These are phyloP conservation scores for Chlorodrepanis virens DNA, from an alignment of 2,113 vertebrate species.

Conservation along the genomic window DNA sequence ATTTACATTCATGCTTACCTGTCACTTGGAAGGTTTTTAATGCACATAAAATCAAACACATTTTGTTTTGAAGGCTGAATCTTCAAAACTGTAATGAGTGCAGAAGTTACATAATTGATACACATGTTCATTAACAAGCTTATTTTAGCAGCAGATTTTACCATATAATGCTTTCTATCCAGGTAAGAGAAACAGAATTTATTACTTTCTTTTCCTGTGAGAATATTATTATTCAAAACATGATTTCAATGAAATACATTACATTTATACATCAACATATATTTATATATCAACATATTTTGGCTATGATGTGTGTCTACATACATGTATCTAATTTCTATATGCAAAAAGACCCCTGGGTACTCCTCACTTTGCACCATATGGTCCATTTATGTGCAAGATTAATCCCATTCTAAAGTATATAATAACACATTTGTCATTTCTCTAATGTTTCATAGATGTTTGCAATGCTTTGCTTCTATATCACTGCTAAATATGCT, in stretches of 20 bases:
- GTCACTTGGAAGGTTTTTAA: neutral
- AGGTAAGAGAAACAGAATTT: neutral
- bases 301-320: neutral
- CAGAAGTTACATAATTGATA: constrained; percentile 1
- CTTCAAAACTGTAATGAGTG: neutral
- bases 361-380: neutral
- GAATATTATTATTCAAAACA: neutral
- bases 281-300: neutral
- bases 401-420: neutral
- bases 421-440: neutral
- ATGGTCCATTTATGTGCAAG: neutral
- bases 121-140: neutral
- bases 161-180: neutral
- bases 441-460: neutral
- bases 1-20: neutral
- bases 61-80: constrained; percentile 5
- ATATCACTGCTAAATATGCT: neutral
- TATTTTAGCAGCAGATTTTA: neutral
- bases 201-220: neutral
- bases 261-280: neutral
- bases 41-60: neutral
- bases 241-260: neutral
- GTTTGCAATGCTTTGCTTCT: neutral
- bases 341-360: neutral
- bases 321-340: neutral